phyloP scores from a whole-genome alignment of 2,888 invertebrate genomes.

The Petrophora chlorosata region DNA sequence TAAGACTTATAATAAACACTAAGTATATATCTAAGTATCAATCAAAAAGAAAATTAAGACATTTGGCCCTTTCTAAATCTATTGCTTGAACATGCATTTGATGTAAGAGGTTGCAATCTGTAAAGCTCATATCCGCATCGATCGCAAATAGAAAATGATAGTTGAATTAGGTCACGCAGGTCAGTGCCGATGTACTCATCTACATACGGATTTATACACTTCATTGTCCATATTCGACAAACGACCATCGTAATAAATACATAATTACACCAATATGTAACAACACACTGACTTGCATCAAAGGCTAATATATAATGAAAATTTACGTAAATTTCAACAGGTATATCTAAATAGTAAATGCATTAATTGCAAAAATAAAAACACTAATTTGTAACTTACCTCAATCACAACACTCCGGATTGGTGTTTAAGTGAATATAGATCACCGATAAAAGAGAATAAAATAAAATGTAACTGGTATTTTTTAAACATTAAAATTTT shows the following conservation, averaged over 20 bases:
- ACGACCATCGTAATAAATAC: too few species aligned
- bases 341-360: not conserved
- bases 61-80: too few species aligned
- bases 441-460: slow-evolving; percentile 33
- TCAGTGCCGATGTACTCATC: slow-evolving; percentile 13
- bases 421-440: slow-evolving; percentile 4
- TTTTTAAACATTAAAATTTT: slow-evolving; percentile 7
- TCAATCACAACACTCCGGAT: slow-evolving; percentile 22
- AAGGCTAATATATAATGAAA: not conserved
- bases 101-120: not conserved
- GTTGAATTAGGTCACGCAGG: slow-evolving; percentile 31
- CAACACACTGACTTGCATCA: too few species aligned
- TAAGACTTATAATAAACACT: too few species aligned
- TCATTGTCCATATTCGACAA: not conserved
- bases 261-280: too few species aligned
- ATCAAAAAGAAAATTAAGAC: too few species aligned
- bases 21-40: too few species aligned
- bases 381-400: slow-evolving; percentile 40
- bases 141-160: not conserved
- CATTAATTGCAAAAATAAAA: slow-evolving; percentile 13
- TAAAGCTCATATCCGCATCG: not conserved
- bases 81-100: too few species aligned
- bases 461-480: slow-evolving; percentile 34
- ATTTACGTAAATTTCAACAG: not conserved
- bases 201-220: not conserved